These are phyloP conservation scores for Oreocharis arfaki DNA, from an alignment of 2,113 vertebrate genomes.

Conservation along the genomic window DNA sequence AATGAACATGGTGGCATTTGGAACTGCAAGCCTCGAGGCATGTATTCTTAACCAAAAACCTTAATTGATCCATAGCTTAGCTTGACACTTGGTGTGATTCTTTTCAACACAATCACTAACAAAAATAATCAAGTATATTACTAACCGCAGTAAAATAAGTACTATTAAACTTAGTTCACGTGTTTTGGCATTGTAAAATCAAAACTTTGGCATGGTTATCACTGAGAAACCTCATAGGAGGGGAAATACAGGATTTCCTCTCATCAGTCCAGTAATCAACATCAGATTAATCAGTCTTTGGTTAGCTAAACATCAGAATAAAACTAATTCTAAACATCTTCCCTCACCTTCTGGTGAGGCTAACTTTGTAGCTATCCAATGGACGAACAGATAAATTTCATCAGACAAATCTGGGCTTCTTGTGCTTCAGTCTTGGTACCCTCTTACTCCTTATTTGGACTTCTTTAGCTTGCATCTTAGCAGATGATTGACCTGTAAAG, in stretches of 20 bases:
- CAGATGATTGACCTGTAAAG: background rate
- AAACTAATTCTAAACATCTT: background rate
- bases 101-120: background rate
- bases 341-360: background rate
- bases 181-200: background rate
- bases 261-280: background rate
- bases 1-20: background rate
- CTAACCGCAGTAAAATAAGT: background rate
- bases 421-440: background rate
- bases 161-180: background rate
- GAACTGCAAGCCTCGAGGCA: background rate
- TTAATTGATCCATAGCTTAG: background rate
- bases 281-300: background rate
- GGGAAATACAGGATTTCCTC: accelerated
- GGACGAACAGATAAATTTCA: background rate
- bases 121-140: background rate
- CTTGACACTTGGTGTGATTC: background rate
- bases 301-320: background rate
- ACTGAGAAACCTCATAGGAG: background rate
- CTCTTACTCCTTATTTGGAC: background rate
- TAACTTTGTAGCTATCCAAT: background rate
- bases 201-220: background rate
- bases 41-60: background rate
- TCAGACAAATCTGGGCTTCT: background rate
- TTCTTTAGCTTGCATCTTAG: background rate